Evolutionary conservation across 1,140 invertebrate species (phyloP).

Genomic region (Aphelinus certus): DNA sequence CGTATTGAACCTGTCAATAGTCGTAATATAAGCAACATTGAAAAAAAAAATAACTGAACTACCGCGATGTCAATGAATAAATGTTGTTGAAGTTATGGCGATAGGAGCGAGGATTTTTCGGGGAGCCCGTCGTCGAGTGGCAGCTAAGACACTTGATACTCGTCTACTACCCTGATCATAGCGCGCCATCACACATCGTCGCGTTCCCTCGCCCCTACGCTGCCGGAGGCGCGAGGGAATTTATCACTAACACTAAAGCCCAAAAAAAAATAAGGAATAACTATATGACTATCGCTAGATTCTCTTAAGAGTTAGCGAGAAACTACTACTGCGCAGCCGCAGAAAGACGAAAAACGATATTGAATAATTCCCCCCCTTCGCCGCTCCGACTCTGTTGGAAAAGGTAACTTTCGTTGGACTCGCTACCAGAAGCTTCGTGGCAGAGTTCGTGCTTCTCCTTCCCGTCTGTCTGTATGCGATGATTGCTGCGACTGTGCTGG

Average conservation of each 20-base stretch:
- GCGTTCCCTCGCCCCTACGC: conserved; percentile 24
- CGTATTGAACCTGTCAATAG: not conserved
- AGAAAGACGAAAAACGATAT: conserved; percentile 8
- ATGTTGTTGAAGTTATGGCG: conserved; percentile 1
- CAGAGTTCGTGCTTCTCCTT: conserved; percentile 6
- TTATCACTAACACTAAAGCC: conserved; percentile 63
- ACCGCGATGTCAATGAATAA: not conserved
- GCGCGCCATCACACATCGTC: conserved; percentile 42
- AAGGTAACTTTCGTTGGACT: conserved; percentile 30
- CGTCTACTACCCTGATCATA: conserved; percentile 36
- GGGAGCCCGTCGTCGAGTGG: not conserved
- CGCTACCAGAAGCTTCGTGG: not conserved
- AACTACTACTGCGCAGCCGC: not conserved
- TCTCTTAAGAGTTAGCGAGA: conserved; percentile 28
- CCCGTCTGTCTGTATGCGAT: conserved; percentile 10
- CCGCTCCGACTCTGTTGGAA: conserved; percentile 15
- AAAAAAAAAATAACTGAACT: not conserved
- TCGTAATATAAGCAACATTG: not conserved
- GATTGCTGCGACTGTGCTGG: conserved; percentile 14
- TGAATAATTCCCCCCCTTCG: not conserved
- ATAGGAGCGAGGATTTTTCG: not conserved
- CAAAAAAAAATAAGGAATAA: conserved; percentile 53
- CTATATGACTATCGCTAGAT: conserved; percentile 39
- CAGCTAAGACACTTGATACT: conserved; percentile 24
- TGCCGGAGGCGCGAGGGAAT: conserved; percentile 6